Conservation (phyloP, 2,797 vertebrate genomes). For the Distichodus sexfasciatus region DNA sequence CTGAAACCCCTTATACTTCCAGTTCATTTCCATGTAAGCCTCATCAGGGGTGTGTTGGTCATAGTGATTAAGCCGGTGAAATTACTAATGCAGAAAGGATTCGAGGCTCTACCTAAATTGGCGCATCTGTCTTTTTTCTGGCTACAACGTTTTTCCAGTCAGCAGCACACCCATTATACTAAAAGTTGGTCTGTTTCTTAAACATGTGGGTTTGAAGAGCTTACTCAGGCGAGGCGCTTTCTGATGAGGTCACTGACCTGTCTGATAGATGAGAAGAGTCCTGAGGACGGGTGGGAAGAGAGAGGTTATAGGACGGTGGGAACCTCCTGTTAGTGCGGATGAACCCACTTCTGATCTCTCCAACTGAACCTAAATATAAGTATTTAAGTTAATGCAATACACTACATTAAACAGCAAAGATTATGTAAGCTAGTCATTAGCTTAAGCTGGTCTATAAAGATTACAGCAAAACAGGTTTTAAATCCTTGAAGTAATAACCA, state of each 20-base stretch:
- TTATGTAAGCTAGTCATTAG: no score
- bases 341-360: not conserved
- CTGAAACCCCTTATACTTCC: not conserved
- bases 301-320: constrained; percentile 70
- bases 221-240: constrained; percentile 68
- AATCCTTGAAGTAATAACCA: no score
- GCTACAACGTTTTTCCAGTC: no score
- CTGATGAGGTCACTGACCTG: constrained; percentile 73
- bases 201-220: constrained; percentile 58
- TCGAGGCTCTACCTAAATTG: not conserved
- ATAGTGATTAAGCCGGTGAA: not conserved
- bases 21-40: not conserved
- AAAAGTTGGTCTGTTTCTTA: not conserved
- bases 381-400: no score
- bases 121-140: no score
- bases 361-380: not conserved
- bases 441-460: no score
- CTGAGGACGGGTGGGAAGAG: constrained; percentile 66
- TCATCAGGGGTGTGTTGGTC: not conserved
- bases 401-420: no score
- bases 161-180: not conserved
- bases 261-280: constrained; percentile 71
- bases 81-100: not conserved
- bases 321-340: constrained; percentile 51
- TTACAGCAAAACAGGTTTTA: no score